Percentiles rank a stretch among this genome's conserved stretches.
phyloP scores from a whole-genome alignment of 2,113 vertebrate genomes.

The Centropus bengalensis region DNA sequence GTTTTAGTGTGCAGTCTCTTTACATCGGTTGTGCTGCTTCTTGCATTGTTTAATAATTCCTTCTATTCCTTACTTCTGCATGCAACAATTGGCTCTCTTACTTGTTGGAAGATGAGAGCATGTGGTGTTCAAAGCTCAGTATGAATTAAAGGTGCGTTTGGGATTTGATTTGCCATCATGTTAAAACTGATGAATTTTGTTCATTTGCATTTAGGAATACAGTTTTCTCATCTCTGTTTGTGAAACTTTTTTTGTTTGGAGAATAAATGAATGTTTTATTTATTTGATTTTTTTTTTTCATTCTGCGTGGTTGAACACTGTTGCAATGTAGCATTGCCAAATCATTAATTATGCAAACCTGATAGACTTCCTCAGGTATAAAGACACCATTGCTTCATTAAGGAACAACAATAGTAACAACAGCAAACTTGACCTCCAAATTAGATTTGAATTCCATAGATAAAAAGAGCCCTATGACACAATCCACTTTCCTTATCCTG shows the following conservation, averaged over 20 bases:
- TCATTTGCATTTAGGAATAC: neutral
- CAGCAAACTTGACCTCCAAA: neutral
- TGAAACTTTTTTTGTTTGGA: neutral
- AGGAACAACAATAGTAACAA: neutral
- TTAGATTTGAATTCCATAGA: neutral
- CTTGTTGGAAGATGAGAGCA: constrained; percentile 67
- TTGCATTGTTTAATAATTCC: constrained; percentile 50
- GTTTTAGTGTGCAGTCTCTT: constrained; percentile 40
- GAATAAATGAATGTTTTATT: neutral
- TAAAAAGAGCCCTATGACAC: neutral
- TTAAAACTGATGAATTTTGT: neutral
- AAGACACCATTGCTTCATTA: neutral
- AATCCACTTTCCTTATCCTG: neutral
- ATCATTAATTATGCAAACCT: neutral
- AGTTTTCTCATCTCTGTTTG: neutral
- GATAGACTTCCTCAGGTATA: neutral
- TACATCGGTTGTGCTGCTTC: constrained; percentile 15
- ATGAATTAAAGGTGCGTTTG: constrained; percentile 70
- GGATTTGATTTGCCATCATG: constrained; percentile 38
- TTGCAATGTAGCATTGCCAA: neutral
- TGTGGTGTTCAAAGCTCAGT: constrained; percentile 68
- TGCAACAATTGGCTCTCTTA: constrained; percentile 70
- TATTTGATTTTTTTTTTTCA: neutral
- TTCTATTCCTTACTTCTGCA: constrained; percentile 69
- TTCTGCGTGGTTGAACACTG: neutral